Evolutionary conservation across 2,888 invertebrate genomes (phyloP).

Genomic region (Ophion costatus): DNA sequence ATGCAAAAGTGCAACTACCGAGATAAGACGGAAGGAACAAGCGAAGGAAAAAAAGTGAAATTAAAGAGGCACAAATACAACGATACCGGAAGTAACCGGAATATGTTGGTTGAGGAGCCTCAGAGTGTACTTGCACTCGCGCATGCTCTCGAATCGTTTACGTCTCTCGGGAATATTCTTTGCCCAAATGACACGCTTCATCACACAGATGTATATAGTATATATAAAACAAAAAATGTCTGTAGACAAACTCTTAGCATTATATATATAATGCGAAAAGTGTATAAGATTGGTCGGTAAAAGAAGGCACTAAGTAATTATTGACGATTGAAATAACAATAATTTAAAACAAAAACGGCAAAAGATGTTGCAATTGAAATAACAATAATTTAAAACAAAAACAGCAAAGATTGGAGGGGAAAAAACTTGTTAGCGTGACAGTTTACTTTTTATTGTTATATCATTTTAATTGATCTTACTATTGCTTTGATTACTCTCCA

Average conservation of each 20-base stretch:
- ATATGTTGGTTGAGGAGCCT: conserved; percentile 57
- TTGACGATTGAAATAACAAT: conserved; percentile 51
- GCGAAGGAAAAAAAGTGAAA: background rate
- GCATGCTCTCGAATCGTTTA: conserved; percentile 33
- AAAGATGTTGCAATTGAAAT: conserved; percentile 47
- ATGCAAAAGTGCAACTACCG: conserved; percentile 34
- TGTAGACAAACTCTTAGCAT: conserved; percentile 62
- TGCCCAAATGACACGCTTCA: conserved; percentile 57
- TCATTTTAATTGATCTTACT: conserved; percentile 70
- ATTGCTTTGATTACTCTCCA: conserved; percentile 67
- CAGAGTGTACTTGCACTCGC: conserved; percentile 36
- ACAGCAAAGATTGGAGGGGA: conserved; percentile 22
- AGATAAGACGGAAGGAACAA: conserved; percentile 5
- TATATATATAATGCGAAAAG: conserved; percentile 60
- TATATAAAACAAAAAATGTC: conserved; percentile 60
- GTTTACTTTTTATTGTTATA: conserved; percentile 72
- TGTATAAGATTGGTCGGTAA: conserved; percentile 54
- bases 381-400: conserved; percentile 41
- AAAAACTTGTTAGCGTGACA: conserved; percentile 54
- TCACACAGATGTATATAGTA: conserved; percentile 67
- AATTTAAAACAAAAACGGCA: conserved; percentile 4
- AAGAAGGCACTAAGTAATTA: conserved; percentile 46
- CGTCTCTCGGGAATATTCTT: conserved; percentile 17
- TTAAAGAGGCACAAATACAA: background rate
- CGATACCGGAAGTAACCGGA: conserved; percentile 57